Evolutionary conservation across 2,113 vertebrate species (phyloP).

Genomic region (Triplophysa siluroides): DNA sequence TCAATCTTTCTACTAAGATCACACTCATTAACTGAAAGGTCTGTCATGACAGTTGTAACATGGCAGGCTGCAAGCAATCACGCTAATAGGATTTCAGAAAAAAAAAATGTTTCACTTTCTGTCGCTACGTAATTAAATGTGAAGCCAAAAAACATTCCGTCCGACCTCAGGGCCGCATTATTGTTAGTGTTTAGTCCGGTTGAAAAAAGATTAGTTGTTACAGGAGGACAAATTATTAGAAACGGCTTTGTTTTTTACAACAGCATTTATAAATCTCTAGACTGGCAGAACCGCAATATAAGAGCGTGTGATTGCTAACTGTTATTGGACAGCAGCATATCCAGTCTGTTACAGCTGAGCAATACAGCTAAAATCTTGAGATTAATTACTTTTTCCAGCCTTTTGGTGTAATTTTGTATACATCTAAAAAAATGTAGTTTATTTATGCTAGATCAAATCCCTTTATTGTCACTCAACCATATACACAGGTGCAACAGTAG

Average conservation of each 20-base stretch:
- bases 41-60: slow-evolving; percentile 38
- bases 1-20: slow-evolving; percentile 40
- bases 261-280: background rate
- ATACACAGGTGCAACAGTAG: too few species aligned
- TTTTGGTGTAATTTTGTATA: background rate
- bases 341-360: background rate
- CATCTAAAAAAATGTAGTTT: too few species aligned
- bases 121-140: background rate
- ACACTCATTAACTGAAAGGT: slow-evolving; percentile 47
- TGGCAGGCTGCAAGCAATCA: slow-evolving; percentile 28
- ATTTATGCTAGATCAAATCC: too few species aligned
- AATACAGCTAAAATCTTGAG: background rate
- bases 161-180: slow-evolving; percentile 12
- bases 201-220: slow-evolving; percentile 1
- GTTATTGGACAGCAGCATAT: background rate
- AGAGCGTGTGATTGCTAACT: background rate
- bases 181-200: slow-evolving; percentile 4
- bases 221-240: slow-evolving; percentile 2
- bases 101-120: background rate
- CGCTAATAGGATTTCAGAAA: slow-evolving; percentile 35
- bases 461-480: too few species aligned
- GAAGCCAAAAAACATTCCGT: slow-evolving; percentile 25
- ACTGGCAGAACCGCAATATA: background rate
- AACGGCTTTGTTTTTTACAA: background rate
- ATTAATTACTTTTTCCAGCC: background rate